phyloP scores from a whole-genome alignment of 53 echinoderm and acorn worm genomes.

The Stichopus horrens region DNA sequence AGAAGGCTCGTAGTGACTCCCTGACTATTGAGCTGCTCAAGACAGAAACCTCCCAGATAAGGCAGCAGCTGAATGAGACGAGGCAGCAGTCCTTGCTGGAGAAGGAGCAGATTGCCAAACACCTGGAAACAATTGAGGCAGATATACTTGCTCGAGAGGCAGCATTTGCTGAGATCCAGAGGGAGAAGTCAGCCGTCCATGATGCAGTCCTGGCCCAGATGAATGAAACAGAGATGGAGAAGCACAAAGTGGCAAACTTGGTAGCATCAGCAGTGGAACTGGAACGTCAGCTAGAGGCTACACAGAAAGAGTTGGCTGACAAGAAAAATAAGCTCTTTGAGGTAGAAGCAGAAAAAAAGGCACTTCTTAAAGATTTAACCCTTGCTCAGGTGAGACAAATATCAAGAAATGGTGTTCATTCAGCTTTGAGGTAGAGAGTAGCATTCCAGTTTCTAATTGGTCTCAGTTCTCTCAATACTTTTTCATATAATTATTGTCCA shows the following conservation, averaged over 20 bases:
- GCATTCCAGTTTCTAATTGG: too few relatives aligned
- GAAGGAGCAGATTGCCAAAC: conserved; percentile 94
- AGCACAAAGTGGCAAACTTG: conserved; percentile 74
- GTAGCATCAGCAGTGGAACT: conserved; percentile 84
- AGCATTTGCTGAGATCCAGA: conserved; percentile 80
- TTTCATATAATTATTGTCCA: too few relatives aligned
- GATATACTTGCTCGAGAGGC: conserved; percentile 93
- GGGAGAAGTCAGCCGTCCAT: conserved; percentile 87
- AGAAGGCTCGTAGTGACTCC: conserved; percentile 62
- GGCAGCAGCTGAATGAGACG: conserved; percentile 75
- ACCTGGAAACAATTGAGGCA: conserved; percentile 97
- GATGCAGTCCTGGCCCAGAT: conserved; percentile 84
- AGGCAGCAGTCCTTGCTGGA: conserved; percentile 82
- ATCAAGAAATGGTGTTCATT: background rate
- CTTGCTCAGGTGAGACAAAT: conserved; percentile 70
- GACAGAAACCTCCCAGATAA: conserved; percentile 86
- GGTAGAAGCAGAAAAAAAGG: conserved; percentile 86
- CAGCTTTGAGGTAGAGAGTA: background rate
- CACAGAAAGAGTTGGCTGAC: conserved; percentile 78
- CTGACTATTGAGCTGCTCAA: conserved; percentile 76
- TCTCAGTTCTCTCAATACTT: too few relatives aligned
- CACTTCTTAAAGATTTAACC: conserved; percentile 74
- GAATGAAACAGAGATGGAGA: conserved; percentile 93
- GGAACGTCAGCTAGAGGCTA: conserved; percentile 85
- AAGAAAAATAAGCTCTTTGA: conserved; percentile 70